These are phyloP conservation scores for Musca domestica DNA, from an alignment of 1,140 invertebrate species.

Conservation along the genomic window DNA sequence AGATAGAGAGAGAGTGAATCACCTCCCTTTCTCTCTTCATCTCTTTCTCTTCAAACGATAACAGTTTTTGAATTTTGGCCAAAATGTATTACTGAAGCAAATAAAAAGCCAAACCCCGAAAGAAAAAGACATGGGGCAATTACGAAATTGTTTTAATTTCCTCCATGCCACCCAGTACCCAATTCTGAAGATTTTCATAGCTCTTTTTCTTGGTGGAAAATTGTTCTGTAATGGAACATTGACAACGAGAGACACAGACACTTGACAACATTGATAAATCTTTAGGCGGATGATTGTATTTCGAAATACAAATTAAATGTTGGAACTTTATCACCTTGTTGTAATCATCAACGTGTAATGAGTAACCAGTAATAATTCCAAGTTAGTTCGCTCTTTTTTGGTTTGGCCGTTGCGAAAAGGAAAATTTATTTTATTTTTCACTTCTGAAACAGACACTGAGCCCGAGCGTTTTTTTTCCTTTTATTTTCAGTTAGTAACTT, in stretches of 20 bases:
- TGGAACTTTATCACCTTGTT: too few relatives aligned
- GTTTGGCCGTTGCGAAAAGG: too few relatives aligned
- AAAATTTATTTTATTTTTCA: not conserved
- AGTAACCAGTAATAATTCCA: too few relatives aligned
- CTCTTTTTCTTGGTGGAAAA: not conserved
- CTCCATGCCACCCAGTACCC: not conserved
- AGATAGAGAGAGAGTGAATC: too few relatives aligned
- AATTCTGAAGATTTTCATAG: too few relatives aligned
- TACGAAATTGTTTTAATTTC: conserved; percentile 17
- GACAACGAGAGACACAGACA: not conserved
- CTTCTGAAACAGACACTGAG: not conserved
- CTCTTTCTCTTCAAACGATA: not conserved
- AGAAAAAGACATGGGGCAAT: not conserved
- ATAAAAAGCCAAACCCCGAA: too few relatives aligned
- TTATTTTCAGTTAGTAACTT: not conserved
- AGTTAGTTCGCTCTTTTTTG: too few relatives aligned
- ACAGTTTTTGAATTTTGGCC: conserved; percentile 13
- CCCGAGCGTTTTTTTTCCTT: too few relatives aligned
- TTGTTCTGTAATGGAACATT: not conserved
- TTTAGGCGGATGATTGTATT: too few relatives aligned
- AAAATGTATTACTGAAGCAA: not conserved
- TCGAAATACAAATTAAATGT: too few relatives aligned
- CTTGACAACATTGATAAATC: not conserved
- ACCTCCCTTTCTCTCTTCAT: too few relatives aligned
- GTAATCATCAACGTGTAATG: too few relatives aligned